Percentiles rank a stretch among this genome's conserved stretches.
Conservation (phyloP, 2,888 invertebrate genomes). For the Orchestes rusci region DNA sequence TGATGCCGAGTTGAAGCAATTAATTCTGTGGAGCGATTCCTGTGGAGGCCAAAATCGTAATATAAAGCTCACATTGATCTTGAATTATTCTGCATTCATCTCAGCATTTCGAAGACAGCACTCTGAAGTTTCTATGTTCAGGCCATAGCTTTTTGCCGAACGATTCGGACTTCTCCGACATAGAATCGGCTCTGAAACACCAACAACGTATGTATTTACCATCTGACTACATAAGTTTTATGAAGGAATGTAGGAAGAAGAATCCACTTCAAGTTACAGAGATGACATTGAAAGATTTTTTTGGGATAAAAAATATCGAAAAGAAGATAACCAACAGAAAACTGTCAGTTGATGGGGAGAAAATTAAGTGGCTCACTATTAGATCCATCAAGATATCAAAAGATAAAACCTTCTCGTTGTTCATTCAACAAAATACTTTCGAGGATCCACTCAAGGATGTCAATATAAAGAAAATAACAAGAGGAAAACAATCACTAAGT, state of each 20-base stretch:
- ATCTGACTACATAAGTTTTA: constrained; percentile 19
- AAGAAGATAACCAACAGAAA: constrained; percentile 8
- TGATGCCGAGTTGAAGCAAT: constrained; percentile 17
- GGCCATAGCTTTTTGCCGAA: constrained; percentile 28
- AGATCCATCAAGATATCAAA: constrained; percentile 9
- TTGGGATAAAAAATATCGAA: constrained; percentile 5
- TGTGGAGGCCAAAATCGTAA: constrained; percentile 13
- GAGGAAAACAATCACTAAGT: too few relatives aligned
- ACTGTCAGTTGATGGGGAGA: constrained; percentile 9
- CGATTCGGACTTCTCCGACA: constrained; percentile 27
- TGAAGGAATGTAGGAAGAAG: constrained; percentile 24
- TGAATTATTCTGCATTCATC: constrained; percentile 7
- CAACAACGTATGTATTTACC: constrained; percentile 22
- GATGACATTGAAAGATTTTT: constrained; percentile 9
- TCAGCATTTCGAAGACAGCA: constrained; percentile 2
- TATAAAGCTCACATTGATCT: constrained; percentile 6
- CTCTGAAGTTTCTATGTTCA: constrained; percentile 14
- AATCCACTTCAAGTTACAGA: too few relatives aligned
- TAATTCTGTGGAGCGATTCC: constrained; percentile 8
- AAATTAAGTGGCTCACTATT: constrained; percentile 13
- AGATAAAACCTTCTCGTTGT: constrained; percentile 8
- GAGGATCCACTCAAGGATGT: too few relatives aligned
- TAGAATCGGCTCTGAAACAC: constrained; percentile 25
- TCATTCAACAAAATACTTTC: constrained; percentile 9
- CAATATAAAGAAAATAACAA: too few relatives aligned